Conservation (phyloP, 1,140 invertebrate genomes). For the Trinorchestia longiramus region DNA sequence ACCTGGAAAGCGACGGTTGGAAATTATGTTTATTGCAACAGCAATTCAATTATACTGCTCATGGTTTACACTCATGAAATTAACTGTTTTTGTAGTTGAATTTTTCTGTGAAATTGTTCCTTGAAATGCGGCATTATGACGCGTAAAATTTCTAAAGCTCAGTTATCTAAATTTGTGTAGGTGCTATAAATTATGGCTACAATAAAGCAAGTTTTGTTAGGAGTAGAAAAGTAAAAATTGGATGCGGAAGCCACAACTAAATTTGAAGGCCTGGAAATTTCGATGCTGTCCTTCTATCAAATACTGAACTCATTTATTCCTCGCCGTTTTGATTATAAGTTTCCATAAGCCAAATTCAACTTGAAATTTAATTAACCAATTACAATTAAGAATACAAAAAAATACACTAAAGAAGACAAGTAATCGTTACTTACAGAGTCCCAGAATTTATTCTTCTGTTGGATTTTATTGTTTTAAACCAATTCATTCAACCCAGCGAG, state of each 20-base stretch:
- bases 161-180: too few species aligned
- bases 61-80: neutral
- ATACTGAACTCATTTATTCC: neutral
- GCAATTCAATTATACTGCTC: neutral
- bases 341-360: neutral
- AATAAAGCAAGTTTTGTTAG: neutral
- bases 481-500: neutral
- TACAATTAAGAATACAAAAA: neutral
- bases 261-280: neutral
- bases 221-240: neutral
- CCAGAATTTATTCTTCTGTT: neutral
- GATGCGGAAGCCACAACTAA: neutral
- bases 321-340: neutral
- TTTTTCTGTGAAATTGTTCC: too few species aligned
- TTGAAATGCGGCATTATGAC: too few species aligned
- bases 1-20: neutral
- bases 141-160: too few species aligned
- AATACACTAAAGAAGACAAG: neutral
- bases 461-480: neutral
- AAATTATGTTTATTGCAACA: neutral
- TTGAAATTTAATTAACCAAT: neutral
- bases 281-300: neutral
- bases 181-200: too few species aligned
- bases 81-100: too few species aligned
- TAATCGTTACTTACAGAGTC: neutral